A percentile compares a stretch with the other conserved stretches of the same genome.
Evolutionary conservation across 2,797 vertebrate species (phyloP).

Genomic region (Pangasius larnaudii): DNA sequence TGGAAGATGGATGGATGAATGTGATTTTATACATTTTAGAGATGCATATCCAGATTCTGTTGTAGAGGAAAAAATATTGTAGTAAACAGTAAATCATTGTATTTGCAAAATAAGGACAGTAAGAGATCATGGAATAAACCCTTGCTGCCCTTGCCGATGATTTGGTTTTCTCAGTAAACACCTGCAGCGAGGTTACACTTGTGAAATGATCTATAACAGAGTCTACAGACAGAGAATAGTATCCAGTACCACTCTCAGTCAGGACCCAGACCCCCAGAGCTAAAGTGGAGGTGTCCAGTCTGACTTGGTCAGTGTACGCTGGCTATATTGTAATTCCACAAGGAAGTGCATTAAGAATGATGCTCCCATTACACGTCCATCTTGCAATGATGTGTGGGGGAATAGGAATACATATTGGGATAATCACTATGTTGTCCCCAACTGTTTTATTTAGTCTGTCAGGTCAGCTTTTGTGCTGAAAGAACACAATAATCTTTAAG

Average conservation of each 20-base stretch:
- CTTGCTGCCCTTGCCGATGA: not conserved
- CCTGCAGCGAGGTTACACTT: not conserved
- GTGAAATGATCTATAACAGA: not conserved
- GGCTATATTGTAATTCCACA: not conserved
- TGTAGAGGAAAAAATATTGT: not conserved
- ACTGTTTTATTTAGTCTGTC: not conserved
- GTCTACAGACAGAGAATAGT: not conserved
- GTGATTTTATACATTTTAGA: not conserved
- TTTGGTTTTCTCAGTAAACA: not conserved
- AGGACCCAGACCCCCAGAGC: slow-evolving; percentile 7
- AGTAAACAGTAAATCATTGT: not conserved
- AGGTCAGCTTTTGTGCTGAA: not conserved
- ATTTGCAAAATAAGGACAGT: not conserved
- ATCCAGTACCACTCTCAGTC: not conserved
- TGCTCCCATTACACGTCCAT: not conserved
- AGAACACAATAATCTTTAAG: too few species aligned
- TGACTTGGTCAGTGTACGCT: not conserved
- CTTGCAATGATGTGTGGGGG: not conserved
- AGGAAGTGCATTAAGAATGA: not conserved
- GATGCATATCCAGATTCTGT: not conserved
- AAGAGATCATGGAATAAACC: not conserved
- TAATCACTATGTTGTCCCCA: not conserved
- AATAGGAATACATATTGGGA: not conserved
- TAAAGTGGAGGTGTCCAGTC: not conserved
- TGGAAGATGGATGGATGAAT: not conserved